Evolutionary conservation across 2,797 vertebrate genomes (phyloP).

Genomic region (Acanthurus leucopareius): DNA sequence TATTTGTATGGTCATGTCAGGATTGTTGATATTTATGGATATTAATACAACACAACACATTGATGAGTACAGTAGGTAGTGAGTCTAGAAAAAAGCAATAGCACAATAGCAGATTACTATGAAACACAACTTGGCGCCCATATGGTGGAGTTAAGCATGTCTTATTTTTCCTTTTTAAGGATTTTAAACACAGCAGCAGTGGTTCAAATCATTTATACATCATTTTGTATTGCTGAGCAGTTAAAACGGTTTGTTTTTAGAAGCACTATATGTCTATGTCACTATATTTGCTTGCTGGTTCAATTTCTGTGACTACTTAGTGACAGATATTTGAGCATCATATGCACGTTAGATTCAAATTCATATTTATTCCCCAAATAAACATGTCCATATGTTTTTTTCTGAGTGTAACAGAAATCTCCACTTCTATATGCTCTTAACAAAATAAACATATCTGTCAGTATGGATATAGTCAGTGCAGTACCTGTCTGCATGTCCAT

Average conservation of each 20-base stretch:
- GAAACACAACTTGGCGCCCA: neutral
- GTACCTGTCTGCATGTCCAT: slow-evolving; percentile 8
- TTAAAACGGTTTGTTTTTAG: neutral
- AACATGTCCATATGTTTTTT: slow-evolving; percentile 24
- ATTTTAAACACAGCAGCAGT: neutral
- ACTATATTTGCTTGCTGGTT: neutral
- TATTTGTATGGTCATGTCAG: no score
- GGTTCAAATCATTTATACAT: neutral
- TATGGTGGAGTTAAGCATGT: neutral
- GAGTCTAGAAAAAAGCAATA: neutral
- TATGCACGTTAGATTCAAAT: slow-evolving; percentile 5
- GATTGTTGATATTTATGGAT: neutral
- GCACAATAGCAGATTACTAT: neutral
- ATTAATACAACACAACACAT: no score
- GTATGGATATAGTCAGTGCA: neutral
- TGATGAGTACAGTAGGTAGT: neutral
- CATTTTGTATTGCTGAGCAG: neutral
- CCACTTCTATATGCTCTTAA: neutral
- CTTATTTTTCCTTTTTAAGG: neutral
- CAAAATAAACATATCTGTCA: neutral
- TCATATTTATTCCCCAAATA: neutral
- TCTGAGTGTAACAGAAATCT: slow-evolving; percentile 21
- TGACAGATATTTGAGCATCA: neutral
- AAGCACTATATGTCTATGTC: neutral
- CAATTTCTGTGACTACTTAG: neutral